phyloP scores from a whole-genome alignment of 2,113 vertebrate genomes.

The Scolopax mira region DNA sequence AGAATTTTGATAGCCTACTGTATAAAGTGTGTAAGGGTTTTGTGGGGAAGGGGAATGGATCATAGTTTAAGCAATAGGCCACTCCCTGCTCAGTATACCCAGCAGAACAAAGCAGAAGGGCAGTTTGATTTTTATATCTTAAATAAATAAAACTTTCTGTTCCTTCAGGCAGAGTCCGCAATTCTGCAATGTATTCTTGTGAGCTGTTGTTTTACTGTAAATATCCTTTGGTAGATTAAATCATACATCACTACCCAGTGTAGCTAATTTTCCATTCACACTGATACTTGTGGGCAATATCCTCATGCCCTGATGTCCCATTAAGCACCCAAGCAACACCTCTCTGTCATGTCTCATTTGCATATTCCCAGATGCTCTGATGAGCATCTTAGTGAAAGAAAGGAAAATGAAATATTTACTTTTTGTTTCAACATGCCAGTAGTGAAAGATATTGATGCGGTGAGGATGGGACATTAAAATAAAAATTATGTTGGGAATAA shows the following conservation, averaged over 20 bases:
- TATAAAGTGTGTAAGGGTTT: background rate
- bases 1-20: background rate
- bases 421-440: background rate
- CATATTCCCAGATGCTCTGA: background rate
- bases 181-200: background rate
- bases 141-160: constrained; percentile 44
- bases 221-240: constrained; percentile 51
- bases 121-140: background rate
- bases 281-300: constrained; percentile 18
- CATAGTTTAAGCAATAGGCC: background rate
- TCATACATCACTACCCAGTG: constrained; percentile 43
- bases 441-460: constrained; percentile 28
- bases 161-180: constrained; percentile 21
- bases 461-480: constrained; percentile 31
- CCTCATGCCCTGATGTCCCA: background rate
- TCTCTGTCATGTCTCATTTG: background rate
- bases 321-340: constrained; percentile 43
- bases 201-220: constrained; percentile 43
- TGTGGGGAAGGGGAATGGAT: background rate
- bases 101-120: background rate
- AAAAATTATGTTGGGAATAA: constrained; percentile 45
- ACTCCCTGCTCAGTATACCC: background rate
- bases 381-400: background rate
- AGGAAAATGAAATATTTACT: constrained; percentile 46
- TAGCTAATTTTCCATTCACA: constrained; percentile 26